Conservation (phyloP, 1,140 invertebrate genomes). For the Drosophila triauraria region DNA sequence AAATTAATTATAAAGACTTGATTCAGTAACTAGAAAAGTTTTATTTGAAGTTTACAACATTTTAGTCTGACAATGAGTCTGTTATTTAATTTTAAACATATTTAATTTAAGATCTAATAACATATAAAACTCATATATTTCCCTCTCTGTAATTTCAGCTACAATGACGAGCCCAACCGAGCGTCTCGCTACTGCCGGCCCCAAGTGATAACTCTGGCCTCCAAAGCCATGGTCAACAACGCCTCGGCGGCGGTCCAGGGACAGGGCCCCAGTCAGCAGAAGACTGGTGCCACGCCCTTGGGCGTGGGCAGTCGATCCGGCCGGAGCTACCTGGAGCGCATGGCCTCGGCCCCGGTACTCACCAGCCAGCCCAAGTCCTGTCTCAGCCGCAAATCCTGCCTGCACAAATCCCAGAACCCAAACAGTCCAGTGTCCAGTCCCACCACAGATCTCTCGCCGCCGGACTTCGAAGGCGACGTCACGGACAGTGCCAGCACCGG, state of each 20-base stretch:
- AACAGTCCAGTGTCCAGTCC: constrained; percentile 33
- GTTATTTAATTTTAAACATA: not conserved
- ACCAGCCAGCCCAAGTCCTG: constrained; percentile 74
- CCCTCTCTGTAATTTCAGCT: constrained; percentile 58
- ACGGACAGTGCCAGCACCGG: constrained; percentile 36
- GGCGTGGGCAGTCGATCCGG: constrained; percentile 72
- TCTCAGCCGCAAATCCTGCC: constrained; percentile 80
- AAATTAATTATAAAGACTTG: not conserved
- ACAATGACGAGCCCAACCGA: constrained; percentile 80
- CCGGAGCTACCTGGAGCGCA: constrained; percentile 74
- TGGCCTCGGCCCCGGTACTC: constrained; percentile 73
- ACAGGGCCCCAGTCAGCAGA: constrained; percentile 50
- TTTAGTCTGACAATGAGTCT: not conserved
- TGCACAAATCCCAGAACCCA: constrained; percentile 59
- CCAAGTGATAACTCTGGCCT: constrained; percentile 80
- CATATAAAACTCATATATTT: not conserved
- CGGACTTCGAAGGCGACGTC: constrained; percentile 29
- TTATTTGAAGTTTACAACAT: not conserved
- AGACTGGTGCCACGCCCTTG: constrained; percentile 56
- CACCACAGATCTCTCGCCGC: constrained; percentile 37
- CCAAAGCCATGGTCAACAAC: constrained; percentile 84
- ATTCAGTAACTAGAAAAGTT: not conserved
- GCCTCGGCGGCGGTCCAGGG: constrained; percentile 62
- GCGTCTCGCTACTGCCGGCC: constrained; percentile 80
- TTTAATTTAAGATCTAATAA: not conserved